phyloP scores from a whole-genome alignment of 2,113 vertebrate genomes.

The Amblyornis subalaris region DNA sequence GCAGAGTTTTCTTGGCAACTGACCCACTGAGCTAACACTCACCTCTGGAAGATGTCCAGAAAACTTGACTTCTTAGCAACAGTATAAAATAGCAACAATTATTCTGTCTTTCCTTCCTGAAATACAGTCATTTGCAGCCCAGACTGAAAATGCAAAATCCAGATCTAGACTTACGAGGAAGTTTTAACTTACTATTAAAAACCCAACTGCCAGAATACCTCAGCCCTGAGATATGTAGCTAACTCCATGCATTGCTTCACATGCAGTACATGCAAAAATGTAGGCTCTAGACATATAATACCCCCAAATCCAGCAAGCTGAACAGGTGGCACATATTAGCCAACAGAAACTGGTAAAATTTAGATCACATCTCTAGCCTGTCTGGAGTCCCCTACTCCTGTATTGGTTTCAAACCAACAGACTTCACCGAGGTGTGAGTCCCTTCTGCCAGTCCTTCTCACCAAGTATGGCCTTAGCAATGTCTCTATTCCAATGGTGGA shows the following conservation, averaged over 20 bases:
- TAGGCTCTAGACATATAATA: neutral
- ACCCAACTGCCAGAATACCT: neutral
- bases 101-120: neutral
- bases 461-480: neutral
- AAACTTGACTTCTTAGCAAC: neutral
- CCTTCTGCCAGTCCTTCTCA: neutral
- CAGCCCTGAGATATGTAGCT: rapidly evolving
- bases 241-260: neutral
- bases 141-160: neutral
- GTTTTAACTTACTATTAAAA: neutral
- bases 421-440: neutral
- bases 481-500: neutral
- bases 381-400: rapidly evolving
- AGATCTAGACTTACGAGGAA: neutral
- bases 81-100: neutral
- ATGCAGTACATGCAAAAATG: neutral
- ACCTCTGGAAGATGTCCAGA: conserved; percentile 1
- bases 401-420: neutral
- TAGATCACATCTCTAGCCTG: neutral
- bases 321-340: neutral
- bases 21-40: neutral
- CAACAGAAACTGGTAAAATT: neutral
- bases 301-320: neutral
- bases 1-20: neutral
- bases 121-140: neutral